Percentiles rank a stretch among this genome's conserved stretches.
These are phyloP conservation scores for Maniola jurtina DNA, from an alignment of 1,140 invertebrate genomes.

Conservation along the genomic window DNA sequence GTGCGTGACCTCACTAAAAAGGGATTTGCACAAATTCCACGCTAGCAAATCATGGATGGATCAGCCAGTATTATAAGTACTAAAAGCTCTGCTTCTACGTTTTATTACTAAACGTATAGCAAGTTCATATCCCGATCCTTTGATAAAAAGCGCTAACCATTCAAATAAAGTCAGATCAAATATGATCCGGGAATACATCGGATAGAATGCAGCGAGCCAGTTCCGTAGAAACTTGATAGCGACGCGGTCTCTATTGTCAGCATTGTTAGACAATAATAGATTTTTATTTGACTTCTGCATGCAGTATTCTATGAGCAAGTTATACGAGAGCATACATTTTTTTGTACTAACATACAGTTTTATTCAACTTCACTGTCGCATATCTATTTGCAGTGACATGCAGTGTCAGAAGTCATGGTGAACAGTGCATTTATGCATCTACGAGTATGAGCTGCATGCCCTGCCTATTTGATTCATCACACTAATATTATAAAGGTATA, in stretches of 20 bases:
- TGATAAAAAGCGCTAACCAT: conserved; percentile 3
- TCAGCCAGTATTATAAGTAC: too few relatives aligned
- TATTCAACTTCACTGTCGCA: background rate
- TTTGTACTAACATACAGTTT: background rate
- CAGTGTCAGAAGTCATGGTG: too few relatives aligned
- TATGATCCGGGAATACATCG: conserved; percentile 7
- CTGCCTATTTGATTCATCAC: too few relatives aligned
- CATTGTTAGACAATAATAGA: conserved; percentile 14
- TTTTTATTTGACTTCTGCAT: conserved; percentile 13
- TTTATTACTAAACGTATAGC: background rate
- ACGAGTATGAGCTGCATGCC: too few relatives aligned
- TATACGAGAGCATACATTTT: background rate
- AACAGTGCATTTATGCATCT: too few relatives aligned
- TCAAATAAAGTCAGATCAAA: conserved; percentile 11
- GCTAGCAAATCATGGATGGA: too few relatives aligned
- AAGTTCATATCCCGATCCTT: background rate
- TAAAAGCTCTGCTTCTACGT: background rate
- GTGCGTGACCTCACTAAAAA: too few relatives aligned
- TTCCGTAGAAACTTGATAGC: conserved; percentile 5
- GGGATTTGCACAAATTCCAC: too few relatives aligned
- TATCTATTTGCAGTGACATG: background rate
- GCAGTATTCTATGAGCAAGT: background rate
- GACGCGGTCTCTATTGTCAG: conserved; percentile 6
- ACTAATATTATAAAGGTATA: too few relatives aligned
- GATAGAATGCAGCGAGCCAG: conserved; percentile 3